Evolutionary conservation across 2,113 vertebrate species (phyloP).

Genomic region (Potamarius usumacintae): DNA sequence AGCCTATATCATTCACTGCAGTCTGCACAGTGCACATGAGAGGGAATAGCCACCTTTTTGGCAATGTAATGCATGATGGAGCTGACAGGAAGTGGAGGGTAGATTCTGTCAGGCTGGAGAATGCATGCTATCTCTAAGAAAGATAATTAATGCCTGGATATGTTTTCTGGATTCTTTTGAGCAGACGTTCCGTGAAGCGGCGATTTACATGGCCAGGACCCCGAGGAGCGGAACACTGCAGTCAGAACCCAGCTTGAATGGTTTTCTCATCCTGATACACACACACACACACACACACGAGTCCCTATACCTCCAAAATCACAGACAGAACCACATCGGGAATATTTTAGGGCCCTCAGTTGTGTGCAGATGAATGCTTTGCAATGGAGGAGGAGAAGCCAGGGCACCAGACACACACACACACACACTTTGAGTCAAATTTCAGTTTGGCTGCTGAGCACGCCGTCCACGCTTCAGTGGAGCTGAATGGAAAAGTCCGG

Average conservation of each 20-base stretch:
- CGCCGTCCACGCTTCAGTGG: slow-evolving; percentile 27
- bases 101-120: not conserved
- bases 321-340: slow-evolving; percentile 1
- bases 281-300: not conserved
- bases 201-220: slow-evolving; percentile 1
- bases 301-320: slow-evolving; percentile 15
- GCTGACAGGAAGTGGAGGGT: not conserved
- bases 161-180: not conserved
- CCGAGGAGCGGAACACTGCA: not conserved
- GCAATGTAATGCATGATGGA: not conserved
- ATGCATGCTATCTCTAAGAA: not conserved
- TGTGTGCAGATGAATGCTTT: slow-evolving; percentile 33
- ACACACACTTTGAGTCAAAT: slow-evolving; percentile 37
- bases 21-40: not conserved
- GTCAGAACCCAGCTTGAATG: not conserved
- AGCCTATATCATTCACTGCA: not conserved
- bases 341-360: slow-evolving; percentile 38
- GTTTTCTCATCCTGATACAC: slow-evolving; percentile 24
- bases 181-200: not conserved
- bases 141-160: not conserved
- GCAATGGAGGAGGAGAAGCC: slow-evolving; percentile 19
- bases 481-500: slow-evolving; percentile 44
- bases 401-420: slow-evolving; percentile 29
- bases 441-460: slow-evolving; percentile 42
- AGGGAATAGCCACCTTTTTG: not conserved